Evolutionary conservation across 2,888 invertebrate species (phyloP), one percentile per base, ranked within the genome.

Genomic region (Noctuana brunneofusca): DNA sequence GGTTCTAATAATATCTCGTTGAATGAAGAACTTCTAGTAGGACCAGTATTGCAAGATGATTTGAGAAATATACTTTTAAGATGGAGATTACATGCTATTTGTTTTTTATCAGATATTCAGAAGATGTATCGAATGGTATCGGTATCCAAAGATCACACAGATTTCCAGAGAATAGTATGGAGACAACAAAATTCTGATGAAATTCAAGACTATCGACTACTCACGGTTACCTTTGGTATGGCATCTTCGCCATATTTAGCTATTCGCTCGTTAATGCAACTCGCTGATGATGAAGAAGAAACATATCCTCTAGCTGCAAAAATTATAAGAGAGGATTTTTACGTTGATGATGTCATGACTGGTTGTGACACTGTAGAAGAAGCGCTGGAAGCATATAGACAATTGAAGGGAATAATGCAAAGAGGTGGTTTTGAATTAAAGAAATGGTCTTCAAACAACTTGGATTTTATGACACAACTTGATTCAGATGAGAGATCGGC

Each of bases 41-140:
- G 72, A 1, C 69, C 70, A 12, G 30, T 52, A 43, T 41, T 74
- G 5, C 72, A 73, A 65, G 63, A 69, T 14, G 69, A 71, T 55
- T n/a, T 72, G 35, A 65, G 69, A 55, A 55, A 57, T 11, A 50
- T 73, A 2, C 14, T 73, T 20, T 56, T 70, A 48, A 53, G 73
- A 63, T 75, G 70, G 66, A 43, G 73, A 35, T 65, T 53, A 12
- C 58, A 74, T 41, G 43, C 35, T 1, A 30, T 75, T 1, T 71
- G 68, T n/a, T 68, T 73, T 18, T 67, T 68, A 0, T 55, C 69
- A 2, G 73, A 73, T 38, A 68, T 74, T 3, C 20, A 62, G 35
- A 72, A 75, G 63, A 78, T 78, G 75, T 78, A 75, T 32, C 43
- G 73, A 20, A 64, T 68, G 65, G 64, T 76, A n/a, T 41, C 63